These are phyloP conservation scores for Eulemur coronatus DNA, from an alignment of 2,797 vertebrate species.

Conservation along the genomic window DNA sequence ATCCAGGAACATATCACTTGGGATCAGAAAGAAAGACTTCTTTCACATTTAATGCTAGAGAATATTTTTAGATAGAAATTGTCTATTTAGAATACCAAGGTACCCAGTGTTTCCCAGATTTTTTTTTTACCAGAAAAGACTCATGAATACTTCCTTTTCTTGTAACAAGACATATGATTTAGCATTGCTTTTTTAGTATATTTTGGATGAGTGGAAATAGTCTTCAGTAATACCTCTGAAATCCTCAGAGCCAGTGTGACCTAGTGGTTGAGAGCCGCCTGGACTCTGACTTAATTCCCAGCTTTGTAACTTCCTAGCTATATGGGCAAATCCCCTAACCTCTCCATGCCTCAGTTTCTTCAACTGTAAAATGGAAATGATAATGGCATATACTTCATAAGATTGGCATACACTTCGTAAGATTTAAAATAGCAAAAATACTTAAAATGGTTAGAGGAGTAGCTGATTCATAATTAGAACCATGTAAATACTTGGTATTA, in stretches of 20 bases:
- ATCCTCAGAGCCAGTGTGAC: neutral
- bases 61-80: conserved; percentile 57
- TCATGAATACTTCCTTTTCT: conserved; percentile 23
- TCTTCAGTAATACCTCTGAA: neutral
- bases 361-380: conserved; percentile 3
- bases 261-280: neutral
- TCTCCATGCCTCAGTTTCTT: neutral
- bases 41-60: conserved; percentile 47
- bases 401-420: neutral
- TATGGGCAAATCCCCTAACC: neutral
- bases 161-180: conserved; percentile 10
- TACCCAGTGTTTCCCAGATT: neutral
- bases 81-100: conserved; percentile 46
- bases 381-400: neutral
- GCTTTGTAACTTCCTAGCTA: neutral
- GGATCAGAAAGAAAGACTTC: conserved; percentile 45
- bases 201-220: neutral
- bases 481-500: neutral
- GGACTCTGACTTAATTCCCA: neutral
- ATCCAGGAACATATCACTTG: conserved; percentile 37
- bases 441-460: neutral
- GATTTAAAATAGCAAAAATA: neutral
- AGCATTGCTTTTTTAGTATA: conserved; percentile 15
- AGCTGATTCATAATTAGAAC: neutral
- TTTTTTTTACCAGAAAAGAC: neutral